Evolutionary conservation across 2,888 invertebrate species (phyloP).

Genomic region (Sipunculus nudus): DNA sequence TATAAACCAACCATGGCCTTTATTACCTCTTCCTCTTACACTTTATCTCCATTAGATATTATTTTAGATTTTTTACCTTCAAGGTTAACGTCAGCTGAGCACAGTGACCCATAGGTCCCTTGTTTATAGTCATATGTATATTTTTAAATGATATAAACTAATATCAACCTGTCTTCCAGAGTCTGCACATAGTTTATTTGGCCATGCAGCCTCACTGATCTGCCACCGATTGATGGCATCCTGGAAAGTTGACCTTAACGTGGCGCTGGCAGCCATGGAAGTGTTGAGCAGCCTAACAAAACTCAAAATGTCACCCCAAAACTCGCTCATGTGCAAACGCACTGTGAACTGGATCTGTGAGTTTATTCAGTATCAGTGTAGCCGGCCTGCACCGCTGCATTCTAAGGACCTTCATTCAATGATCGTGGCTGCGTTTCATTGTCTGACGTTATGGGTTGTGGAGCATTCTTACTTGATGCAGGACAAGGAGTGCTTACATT

Average conservation of each 20-base stretch:
- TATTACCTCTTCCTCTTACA: no score
- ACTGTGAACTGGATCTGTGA: constrained; percentile 96
- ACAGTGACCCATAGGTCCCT: no score
- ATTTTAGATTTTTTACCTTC: no score
- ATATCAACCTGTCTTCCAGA: no score
- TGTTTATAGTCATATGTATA: no score
- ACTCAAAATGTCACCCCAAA: constrained; percentile 1
- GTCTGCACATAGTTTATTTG: constrained; percentile 87
- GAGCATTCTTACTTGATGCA: constrained; percentile 89
- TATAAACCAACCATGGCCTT: no score
- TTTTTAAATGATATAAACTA: no score
- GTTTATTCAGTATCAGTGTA: constrained; percentile 95
- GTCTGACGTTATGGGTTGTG: constrained; percentile 82
- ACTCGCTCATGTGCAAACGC: constrained; percentile 61
- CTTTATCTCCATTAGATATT: no score
- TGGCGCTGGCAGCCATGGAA: constrained; percentile 92
- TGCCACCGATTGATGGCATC: constrained; percentile 94
- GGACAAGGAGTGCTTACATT: constrained; percentile 90
- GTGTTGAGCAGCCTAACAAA: constrained; percentile 82
- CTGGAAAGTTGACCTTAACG: constrained; percentile 94
- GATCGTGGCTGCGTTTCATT: constrained; percentile 78
- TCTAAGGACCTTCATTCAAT: constrained; percentile 88
- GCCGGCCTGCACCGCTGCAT: constrained; percentile 91
- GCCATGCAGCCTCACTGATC: constrained; percentile 90
- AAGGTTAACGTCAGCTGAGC: no score